phyloP scores from a whole-genome alignment of 2,797 vertebrate species.

The Geotrypetes seraphini region DNA sequence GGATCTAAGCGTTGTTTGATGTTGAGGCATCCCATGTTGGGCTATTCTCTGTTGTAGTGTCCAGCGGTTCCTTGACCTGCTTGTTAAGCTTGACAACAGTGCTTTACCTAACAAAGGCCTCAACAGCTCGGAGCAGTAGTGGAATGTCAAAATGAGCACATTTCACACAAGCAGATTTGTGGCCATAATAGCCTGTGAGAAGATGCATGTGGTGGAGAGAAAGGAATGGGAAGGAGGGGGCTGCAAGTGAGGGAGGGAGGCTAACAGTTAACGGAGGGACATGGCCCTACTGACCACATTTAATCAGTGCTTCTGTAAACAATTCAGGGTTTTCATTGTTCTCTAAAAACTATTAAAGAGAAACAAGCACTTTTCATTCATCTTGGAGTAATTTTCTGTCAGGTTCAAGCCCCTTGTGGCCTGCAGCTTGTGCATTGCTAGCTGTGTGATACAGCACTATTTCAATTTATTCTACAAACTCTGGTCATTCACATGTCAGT shows the following conservation, averaged over 20 bases:
- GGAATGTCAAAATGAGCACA: constrained; percentile 86
- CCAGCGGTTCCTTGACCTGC: constrained; percentile 56
- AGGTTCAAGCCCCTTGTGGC: constrained; percentile 57
- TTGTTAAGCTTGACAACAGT: constrained; percentile 83
- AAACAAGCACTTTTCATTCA: constrained; percentile 72
- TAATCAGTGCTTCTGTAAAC: constrained; percentile 67
- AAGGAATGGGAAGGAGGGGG: constrained; percentile 22
- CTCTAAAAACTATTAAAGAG: constrained; percentile 73
- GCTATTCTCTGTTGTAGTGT: constrained; percentile 42
- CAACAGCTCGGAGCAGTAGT: constrained; percentile 52
- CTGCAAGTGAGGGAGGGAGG: constrained; percentile 10
- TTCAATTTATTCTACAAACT: constrained; percentile 70
- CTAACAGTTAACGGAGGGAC: constrained; percentile 52
- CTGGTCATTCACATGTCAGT: constrained; percentile 63
- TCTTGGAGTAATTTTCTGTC: constrained; percentile 73
- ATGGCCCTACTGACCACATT: constrained; percentile 59
- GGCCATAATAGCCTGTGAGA: constrained; percentile 75
- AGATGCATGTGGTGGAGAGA: constrained; percentile 53
- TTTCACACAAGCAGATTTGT: constrained; percentile 83
- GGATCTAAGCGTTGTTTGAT: constrained; percentile 33
- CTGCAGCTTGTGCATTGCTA: constrained; percentile 50
- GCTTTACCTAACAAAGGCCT: constrained; percentile 79
- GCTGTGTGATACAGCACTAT: constrained; percentile 63
- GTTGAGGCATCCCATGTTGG: constrained; percentile 35
- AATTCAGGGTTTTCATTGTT: constrained; percentile 70